phyloP scores from a whole-genome alignment of 2,888 invertebrate species.

The Hipparchia sbordonii region DNA sequence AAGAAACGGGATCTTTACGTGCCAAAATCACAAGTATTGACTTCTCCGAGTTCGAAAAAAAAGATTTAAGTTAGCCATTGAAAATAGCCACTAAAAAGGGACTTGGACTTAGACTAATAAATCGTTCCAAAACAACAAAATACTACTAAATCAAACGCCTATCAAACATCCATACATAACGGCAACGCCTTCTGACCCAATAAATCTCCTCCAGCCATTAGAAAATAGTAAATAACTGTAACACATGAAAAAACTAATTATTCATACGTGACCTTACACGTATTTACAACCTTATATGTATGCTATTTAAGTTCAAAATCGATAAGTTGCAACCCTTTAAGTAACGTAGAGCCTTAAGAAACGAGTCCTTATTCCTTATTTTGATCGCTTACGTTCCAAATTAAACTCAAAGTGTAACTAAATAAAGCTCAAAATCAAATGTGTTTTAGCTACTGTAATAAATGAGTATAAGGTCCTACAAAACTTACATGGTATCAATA shows the following conservation, averaged over 20 bases:
- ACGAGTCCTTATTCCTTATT: constrained; percentile 21
- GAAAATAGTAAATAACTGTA: constrained; percentile 22
- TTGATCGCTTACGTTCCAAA: neutral
- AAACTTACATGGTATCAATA: constrained; percentile 34
- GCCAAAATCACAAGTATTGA: no score
- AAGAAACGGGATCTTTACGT: no score
- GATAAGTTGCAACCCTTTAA: constrained; percentile 7
- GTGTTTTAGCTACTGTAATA: neutral
- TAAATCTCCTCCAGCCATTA: constrained; percentile 31
- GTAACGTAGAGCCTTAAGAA: constrained; percentile 22
- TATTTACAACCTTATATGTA: constrained; percentile 16
- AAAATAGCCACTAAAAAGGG: no score
- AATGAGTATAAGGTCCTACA: constrained; percentile 16
- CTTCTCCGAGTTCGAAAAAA: no score
- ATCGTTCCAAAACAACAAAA: neutral
- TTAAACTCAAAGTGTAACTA: neutral
- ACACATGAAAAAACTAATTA: constrained; percentile 22
- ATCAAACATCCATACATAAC: constrained; percentile 33
- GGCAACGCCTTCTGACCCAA: constrained; percentile 34
- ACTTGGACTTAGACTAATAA: neutral
- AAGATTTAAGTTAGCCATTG: no score
- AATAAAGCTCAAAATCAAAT: constrained; percentile 16
- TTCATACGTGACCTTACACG: neutral
- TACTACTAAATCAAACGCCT: constrained; percentile 33
- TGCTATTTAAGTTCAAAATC: constrained; percentile 28